These are phyloP conservation scores for Ellobium chinense DNA, from an alignment of 2,888 invertebrate genomes.

Conservation along the genomic window DNA sequence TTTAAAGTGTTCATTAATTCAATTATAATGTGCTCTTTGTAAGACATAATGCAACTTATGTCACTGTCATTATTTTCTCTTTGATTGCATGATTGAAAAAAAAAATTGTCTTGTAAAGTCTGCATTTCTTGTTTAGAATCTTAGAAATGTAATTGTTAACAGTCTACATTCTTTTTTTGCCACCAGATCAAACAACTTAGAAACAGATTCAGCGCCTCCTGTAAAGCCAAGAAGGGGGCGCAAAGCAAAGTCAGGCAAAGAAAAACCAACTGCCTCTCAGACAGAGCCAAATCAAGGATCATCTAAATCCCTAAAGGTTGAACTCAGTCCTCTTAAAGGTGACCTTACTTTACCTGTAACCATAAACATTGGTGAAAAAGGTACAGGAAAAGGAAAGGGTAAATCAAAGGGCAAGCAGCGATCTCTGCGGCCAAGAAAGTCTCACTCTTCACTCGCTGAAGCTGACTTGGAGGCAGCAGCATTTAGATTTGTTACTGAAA, in stretches of 20 bases:
- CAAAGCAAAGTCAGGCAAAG: conserved; percentile 12
- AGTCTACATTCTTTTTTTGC: too few species aligned
- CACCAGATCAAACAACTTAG: conserved; percentile 29
- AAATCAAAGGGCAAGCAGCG: conserved; percentile 40
- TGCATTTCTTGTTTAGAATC: too few species aligned
- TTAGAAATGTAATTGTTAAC: too few species aligned
- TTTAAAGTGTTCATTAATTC: background rate
- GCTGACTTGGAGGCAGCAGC: conserved; percentile 37
- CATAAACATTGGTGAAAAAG: background rate
- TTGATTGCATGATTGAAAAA: too few species aligned
- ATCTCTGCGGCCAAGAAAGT: conserved; percentile 31
- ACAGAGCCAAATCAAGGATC: conserved; percentile 24
- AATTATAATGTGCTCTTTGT: background rate
- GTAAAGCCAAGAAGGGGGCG: conserved; percentile 18
- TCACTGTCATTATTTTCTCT: too few species aligned
- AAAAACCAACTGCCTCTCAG: conserved; percentile 2
- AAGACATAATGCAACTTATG: too few species aligned
- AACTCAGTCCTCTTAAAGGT: conserved; percentile 23
- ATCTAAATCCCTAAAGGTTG: conserved; percentile 26
- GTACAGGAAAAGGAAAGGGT: conserved; percentile 21
- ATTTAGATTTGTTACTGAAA: conserved; percentile 13
- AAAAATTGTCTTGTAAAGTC: too few species aligned
- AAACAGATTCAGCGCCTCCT: conserved; percentile 16
- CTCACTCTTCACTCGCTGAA: conserved; percentile 32
- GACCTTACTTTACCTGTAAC: background rate